A percentile compares a stretch with the other conserved stretches of the same genome.
Evolutionary conservation across 1,140 invertebrate genomes (phyloP).

Genomic region (Macrocentrus cingulum): DNA sequence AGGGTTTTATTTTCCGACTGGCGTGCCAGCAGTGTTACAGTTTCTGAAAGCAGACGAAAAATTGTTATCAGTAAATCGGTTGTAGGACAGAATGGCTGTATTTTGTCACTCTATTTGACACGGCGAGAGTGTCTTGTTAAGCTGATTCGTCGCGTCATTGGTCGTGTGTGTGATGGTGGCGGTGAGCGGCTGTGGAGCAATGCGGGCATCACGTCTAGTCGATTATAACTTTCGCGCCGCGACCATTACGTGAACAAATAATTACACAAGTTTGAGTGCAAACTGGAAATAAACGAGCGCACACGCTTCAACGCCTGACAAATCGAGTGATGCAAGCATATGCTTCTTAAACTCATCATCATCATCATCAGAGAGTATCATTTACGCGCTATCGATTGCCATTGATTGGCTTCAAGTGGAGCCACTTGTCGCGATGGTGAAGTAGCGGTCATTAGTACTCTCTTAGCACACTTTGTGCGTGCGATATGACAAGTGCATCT

Average conservation of each 20-base stretch:
- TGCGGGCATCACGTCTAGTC: neutral
- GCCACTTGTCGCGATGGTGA: constrained; percentile 16
- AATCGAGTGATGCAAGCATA: too few relatives aligned
- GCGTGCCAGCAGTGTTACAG: constrained; percentile 69
- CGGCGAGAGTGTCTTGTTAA: neutral
- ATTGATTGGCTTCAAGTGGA: constrained; percentile 26
- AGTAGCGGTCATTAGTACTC: neutral
- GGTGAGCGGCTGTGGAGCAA: neutral
- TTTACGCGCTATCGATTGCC: constrained; percentile 22
- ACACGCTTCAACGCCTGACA: too few relatives aligned
- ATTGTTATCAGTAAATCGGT: constrained; percentile 27
- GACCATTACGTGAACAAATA: constrained; percentile 13
- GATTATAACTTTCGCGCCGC: constrained; percentile 10
- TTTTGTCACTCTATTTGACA: neutral
- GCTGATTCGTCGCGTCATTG: too few relatives aligned
- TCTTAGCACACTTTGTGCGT: neutral
- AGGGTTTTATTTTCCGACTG: constrained; percentile 81
- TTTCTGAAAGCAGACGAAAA: constrained; percentile 64
- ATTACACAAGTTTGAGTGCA: constrained; percentile 7
- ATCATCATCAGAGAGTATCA: neutral
- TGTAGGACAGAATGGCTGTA: neutral
- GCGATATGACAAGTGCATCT: neutral
- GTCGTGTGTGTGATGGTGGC: too few relatives aligned
- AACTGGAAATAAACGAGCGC: neutral
- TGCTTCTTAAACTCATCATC: constrained; percentile 10